Base-by-base conservation (phyloP, 2,888 invertebrate species). In the Eulithis testata region DNA sequence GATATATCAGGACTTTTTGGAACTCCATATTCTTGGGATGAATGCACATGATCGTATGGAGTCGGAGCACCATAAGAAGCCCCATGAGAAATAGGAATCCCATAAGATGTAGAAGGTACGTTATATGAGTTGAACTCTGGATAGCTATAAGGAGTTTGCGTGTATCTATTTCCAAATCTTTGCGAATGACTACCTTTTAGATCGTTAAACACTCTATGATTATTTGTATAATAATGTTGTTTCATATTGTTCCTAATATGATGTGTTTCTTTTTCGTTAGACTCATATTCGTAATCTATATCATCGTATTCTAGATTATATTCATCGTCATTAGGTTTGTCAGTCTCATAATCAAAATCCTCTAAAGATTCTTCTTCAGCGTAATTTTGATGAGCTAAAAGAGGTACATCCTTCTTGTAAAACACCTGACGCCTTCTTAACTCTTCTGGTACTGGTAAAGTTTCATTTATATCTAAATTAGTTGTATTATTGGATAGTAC, bases 401-500 rank as follows among this genome's bases (percentile, higher is more conserved):
- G 62, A 8, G 69, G 73, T 55, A 27, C 43, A 11, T 58, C 40
- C 8, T 64, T 60, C 27, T 63, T 66, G 44, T 54, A 59, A 66
- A 68, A 50, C 37, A 73, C 64, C 40, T 75, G 77, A 65, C 73
- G 66, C 62, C 82, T 74, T 76, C 75, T 80, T 53, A 86, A 75
- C 63, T 80, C 74, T 66, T 84, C 83, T 44, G 85, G 73, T 43
- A 60, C 74, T 27, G 85, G 82, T 56, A 81, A 69, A 3, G 75
- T 74, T 49, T 79, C 78, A 51, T 77, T 78, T 44, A 57, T 69
- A 70, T 76, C 72, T 64, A 68, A 61, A n/a, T 57, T 40, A 44
- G 70, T 43, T 11, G 72, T 45, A 51, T 74, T 74, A 37, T 73
- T 70, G 36, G 73, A 74, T 72, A 84, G 60, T 57, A 86, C 49